phyloP scores from a whole-genome alignment of 2,888 invertebrate genomes.

The Germaria angustata region DNA sequence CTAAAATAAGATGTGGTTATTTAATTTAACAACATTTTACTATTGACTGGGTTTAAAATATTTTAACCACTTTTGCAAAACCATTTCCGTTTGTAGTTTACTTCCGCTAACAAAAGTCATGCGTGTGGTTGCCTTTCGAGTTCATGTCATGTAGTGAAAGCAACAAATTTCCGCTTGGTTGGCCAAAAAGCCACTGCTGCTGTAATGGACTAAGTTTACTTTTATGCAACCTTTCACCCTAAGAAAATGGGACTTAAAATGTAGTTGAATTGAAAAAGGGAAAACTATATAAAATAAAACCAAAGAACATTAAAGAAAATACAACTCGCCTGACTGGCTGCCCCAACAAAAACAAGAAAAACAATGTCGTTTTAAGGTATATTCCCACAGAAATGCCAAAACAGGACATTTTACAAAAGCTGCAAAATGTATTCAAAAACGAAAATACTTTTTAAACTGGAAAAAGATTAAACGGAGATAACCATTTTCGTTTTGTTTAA shows the following conservation, averaged over 20 bases:
- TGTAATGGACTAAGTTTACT: slow-evolving; percentile 10
- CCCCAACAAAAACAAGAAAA: neutral
- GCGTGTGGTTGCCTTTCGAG: slow-evolving; percentile 19
- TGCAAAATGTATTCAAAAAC: neutral
- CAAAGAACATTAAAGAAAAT: slow-evolving; percentile 26
- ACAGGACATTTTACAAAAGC: neutral
- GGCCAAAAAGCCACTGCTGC: neutral
- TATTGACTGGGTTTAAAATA: slow-evolving; percentile 19
- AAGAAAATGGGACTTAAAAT: neutral
- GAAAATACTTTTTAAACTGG: slow-evolving; percentile 27
- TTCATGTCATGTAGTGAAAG: slow-evolving; percentile 55
- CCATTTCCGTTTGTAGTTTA: slow-evolving; percentile 52
- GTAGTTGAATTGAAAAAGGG: too few relatives aligned
- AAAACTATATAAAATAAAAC: slow-evolving; percentile 13
- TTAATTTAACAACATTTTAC: neutral
- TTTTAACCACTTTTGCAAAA: slow-evolving; percentile 41
- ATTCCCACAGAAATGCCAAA: neutral
- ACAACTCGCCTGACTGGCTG: neutral
- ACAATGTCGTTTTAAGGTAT: slow-evolving; percentile 5
- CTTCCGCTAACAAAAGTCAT: slow-evolving; percentile 40
- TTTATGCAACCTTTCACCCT: neutral
- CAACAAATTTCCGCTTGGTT: slow-evolving; percentile 59
- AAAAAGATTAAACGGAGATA: slow-evolving; percentile 27
- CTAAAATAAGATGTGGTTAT: neutral
- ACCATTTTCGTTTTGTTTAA: neutral